Conservation (phyloP, 1,140 invertebrate genomes). For the Subanguina moxae region DNA sequence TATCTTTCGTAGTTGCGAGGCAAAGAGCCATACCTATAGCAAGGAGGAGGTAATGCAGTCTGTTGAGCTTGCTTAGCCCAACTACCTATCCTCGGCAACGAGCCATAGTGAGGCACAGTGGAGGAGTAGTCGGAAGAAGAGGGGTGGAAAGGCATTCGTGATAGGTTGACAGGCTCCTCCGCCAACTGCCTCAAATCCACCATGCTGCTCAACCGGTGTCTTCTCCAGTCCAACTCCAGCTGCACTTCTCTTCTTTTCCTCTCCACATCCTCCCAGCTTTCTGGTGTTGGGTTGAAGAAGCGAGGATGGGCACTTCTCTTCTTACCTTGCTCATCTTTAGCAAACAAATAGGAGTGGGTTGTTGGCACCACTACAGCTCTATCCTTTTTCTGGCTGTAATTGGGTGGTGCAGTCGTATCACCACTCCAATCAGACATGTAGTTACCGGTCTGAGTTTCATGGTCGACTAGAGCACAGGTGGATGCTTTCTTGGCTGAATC, state of each 20-base stretch:
- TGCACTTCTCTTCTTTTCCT: slow-evolving; percentile 39
- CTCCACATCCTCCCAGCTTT: slow-evolving; percentile 36
- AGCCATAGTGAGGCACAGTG: slow-evolving; percentile 28
- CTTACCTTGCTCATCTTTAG: too few species aligned
- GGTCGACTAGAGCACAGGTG: too few species aligned
- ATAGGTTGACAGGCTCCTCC: neutral
- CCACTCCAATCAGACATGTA: too few species aligned
- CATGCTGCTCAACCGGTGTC: slow-evolving; percentile 28
- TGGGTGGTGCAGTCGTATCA: too few species aligned
- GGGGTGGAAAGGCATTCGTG: neutral
- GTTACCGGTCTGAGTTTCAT: too few species aligned
- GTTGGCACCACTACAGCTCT: neutral
- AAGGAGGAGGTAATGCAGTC: neutral
- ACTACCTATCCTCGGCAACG: slow-evolving; percentile 41
- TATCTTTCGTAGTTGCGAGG: slow-evolving; percentile 51
- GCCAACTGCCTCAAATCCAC: slow-evolving; percentile 33
- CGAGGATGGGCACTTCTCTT: too few species aligned
- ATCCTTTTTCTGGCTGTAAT: neutral
- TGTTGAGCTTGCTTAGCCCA: neutral
- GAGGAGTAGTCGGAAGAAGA: slow-evolving; percentile 5
- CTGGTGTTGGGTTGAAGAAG: too few species aligned
- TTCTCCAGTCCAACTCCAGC: slow-evolving; percentile 47
- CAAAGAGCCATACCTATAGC: slow-evolving; percentile 50
- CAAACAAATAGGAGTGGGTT: neutral
- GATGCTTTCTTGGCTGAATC: slow-evolving; percentile 11